Percentiles rank a stretch among this genome's conserved stretches.
These are phyloP conservation scores for Beris morrisii DNA, from an alignment of 2,888 invertebrate genomes.

Conservation along the genomic window DNA sequence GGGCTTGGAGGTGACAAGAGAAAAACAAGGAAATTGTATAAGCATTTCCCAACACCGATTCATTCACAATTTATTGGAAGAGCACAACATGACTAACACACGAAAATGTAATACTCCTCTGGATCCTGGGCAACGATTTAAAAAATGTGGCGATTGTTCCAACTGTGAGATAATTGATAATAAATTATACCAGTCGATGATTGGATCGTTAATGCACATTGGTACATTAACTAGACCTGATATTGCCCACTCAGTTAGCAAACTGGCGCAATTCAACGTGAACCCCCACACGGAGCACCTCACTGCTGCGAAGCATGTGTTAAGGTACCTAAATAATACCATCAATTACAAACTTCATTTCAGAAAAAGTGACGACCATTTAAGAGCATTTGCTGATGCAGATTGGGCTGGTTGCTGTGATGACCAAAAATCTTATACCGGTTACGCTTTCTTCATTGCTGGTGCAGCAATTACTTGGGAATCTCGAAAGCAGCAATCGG, in stretches of 20 bases:
- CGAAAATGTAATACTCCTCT: constrained; percentile 31
- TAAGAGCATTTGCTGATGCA: constrained; percentile 37
- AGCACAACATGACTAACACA: background rate
- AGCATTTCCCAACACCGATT: background rate
- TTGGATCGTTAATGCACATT: constrained; percentile 38
- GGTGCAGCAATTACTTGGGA: constrained; percentile 35
- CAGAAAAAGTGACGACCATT: constrained; percentile 4
- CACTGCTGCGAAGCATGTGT: constrained; percentile 36
- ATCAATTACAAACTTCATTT: constrained; percentile 34
- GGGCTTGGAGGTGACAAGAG: background rate
- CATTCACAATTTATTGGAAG: background rate
- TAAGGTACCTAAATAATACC: constrained; percentile 36
- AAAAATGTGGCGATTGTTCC: constrained; percentile 14
- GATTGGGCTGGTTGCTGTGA: constrained; percentile 38
- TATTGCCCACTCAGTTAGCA: constrained; percentile 37
- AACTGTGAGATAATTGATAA: constrained; percentile 31
- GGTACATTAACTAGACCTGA: constrained; percentile 38
- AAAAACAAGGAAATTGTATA: background rate
- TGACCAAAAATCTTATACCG: constrained; percentile 38
- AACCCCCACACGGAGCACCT: constrained; percentile 39
- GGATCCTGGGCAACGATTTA: constrained; percentile 32
- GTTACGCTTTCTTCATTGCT: constrained; percentile 32
- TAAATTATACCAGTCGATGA: constrained; percentile 37
- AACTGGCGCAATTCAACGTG: constrained; percentile 40
- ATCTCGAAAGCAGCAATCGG: constrained; percentile 36